Evolutionary conservation across 2,797 vertebrate genomes (phyloP), one percentile per base, ranked within the genome.

Genomic region (Trematomus bernacchii): DNA sequence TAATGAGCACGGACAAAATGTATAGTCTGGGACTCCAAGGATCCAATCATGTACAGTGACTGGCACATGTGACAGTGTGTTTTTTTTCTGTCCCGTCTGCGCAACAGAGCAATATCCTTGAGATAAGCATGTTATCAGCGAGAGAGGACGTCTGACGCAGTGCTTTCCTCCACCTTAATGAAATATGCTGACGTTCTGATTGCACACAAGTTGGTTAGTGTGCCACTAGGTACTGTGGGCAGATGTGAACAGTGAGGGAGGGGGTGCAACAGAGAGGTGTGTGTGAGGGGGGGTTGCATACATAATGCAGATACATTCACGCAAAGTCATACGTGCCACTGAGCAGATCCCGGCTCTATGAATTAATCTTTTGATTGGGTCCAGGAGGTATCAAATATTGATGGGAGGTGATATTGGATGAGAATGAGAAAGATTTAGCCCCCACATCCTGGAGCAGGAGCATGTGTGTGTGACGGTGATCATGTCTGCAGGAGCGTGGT

Each of bases 341-440:
- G 91, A 91, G 89, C 91, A 91, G 84, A 81, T 86, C 82, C 67
- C 71, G 44, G 23, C 82, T 88, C 80, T 85, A 79, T 84, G 85
- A 92, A 94, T 94, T 88, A 86, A 93, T 95, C 87, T 91, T 91
- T 87, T 84, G 91, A 94, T 92, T 88, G 90, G 90, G 73, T 89
- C 85, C 53, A 16, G 72, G 71, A 83, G 67, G 66, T 76, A 94
- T 95, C 80, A 95, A 95, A 94, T 93, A 95, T 95, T 93, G 90
- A 95, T 95, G 86, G 68, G 66, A 3, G 9, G 80, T 86, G 86
- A 91, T 90, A 91, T 84, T 79, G 78, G 88, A 90, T 73, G 85
- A 90, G 85, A 92, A 84, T 86, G 83, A 82, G 75, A 82, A 87
- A 84, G 62, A 87, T 77, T 73, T 77, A 27, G 44, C 67, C 65